Conservation (phyloP, 2,888 invertebrate genomes). For the Drosophila sordidula region DNA sequence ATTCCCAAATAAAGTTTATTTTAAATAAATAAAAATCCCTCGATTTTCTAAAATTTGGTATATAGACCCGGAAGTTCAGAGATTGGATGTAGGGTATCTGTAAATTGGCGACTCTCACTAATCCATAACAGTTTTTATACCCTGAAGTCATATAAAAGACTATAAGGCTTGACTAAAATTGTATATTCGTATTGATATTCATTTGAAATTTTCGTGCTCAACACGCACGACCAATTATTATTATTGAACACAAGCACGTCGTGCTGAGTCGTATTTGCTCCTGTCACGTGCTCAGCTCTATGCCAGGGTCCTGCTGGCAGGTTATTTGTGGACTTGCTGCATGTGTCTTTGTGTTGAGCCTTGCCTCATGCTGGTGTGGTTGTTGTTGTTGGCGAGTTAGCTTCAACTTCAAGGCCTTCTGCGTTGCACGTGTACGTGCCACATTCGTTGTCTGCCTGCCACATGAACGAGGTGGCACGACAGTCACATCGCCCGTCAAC, state of each 20-base stretch:
- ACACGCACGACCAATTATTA: neutral
- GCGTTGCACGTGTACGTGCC: slow-evolving; percentile 46
- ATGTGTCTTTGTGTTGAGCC: slow-evolving; percentile 8
- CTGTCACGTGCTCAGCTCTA: slow-evolving; percentile 15
- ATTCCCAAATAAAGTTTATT: too few relatives aligned
- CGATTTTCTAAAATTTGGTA: too few relatives aligned
- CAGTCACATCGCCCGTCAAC: slow-evolving; percentile 41
- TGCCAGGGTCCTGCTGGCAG: slow-evolving; percentile 6
- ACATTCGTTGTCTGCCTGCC: slow-evolving; percentile 37
- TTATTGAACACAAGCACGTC: neutral
- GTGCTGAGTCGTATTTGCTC: neutral
- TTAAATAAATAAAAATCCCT: too few relatives aligned
- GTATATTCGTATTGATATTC: neutral
- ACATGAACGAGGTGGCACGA: slow-evolving; percentile 7
- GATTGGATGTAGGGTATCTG: neutral
- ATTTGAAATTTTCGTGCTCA: neutral
- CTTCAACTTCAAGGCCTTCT: slow-evolving; percentile 31
- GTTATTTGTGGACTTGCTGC: slow-evolving; percentile 27
- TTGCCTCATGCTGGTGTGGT: neutral
- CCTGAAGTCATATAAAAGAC: too few relatives aligned
- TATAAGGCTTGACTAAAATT: too few relatives aligned
- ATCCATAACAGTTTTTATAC: neutral
- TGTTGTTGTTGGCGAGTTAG: slow-evolving; percentile 18
- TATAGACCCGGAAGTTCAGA: too few relatives aligned
- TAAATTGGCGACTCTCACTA: neutral